These are phyloP conservation scores for Heliconius melpomene DNA, from an alignment of 1,140 invertebrate species.

Conservation along the genomic window DNA sequence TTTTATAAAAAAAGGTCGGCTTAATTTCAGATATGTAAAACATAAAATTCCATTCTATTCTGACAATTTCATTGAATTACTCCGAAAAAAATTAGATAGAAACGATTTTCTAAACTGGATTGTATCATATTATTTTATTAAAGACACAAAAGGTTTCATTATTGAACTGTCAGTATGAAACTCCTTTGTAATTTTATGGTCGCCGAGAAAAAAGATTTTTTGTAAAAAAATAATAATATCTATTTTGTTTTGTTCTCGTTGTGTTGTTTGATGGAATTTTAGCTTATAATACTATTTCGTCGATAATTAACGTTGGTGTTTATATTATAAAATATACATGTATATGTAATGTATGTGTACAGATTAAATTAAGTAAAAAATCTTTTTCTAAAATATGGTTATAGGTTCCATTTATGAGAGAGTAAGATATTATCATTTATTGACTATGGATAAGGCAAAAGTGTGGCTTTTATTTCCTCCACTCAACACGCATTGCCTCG, in stretches of 20 bases:
- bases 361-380: no score
- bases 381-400: no score
- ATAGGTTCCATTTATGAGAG: no score
- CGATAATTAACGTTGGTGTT: not conserved
- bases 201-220: not conserved
- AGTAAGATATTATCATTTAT: no score
- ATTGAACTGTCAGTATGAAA: slow-evolving; percentile 8
- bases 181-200: slow-evolving; percentile 5
- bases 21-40: not conserved
- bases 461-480: no score
- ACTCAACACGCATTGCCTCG: no score
- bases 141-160: slow-evolving; percentile 11
- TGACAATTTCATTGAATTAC: not conserved
- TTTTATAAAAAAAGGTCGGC: not conserved
- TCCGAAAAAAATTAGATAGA: not conserved
- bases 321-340: no score
- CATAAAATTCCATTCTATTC: not conserved
- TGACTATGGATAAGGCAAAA: no score
- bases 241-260: not conserved
- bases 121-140: slow-evolving; percentile 4
- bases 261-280: not conserved
- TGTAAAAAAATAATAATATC: not conserved
- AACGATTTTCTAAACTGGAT: slow-evolving; percentile 6
- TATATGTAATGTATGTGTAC: no score
- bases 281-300: not conserved